phyloP scores from a whole-genome alignment of 2,888 invertebrate species.

The Ophraella communa region DNA sequence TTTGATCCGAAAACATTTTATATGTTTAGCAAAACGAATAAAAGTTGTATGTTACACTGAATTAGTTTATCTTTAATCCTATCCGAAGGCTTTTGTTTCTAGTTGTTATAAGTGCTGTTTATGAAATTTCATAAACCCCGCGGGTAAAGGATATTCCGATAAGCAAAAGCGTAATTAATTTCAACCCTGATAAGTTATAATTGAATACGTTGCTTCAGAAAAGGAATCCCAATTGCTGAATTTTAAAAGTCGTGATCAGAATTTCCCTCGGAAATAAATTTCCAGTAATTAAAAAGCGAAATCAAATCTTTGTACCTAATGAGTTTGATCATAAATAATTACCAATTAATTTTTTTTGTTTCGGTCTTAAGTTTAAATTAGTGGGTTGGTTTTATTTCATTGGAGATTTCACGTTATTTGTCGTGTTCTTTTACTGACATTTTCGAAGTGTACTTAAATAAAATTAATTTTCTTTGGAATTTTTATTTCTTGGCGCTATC shows the following conservation, averaged over 20 bases:
- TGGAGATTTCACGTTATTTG: background rate
- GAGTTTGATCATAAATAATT: too few species aligned
- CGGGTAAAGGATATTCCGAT: slow-evolving; percentile 30
- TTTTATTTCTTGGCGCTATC: background rate
- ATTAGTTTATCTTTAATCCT: slow-evolving; percentile 3
- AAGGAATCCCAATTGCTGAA: slow-evolving; percentile 8
- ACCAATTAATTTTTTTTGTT: too few species aligned
- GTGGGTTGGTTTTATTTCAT: background rate
- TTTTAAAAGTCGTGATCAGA: background rate
- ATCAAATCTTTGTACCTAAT: too few species aligned
- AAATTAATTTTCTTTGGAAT: background rate
- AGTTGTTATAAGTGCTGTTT: slow-evolving; percentile 17
- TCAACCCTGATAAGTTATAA: slow-evolving; percentile 34
- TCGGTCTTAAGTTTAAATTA: too few species aligned
- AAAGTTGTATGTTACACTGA: background rate
- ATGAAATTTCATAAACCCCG: slow-evolving; percentile 15
- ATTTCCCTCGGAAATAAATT: too few species aligned
- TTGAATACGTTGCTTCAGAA: slow-evolving; percentile 25
- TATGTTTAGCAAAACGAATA: background rate
- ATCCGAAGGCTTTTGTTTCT: slow-evolving; percentile 12
- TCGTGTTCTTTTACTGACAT: background rate
- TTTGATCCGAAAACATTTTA: background rate
- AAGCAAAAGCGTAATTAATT: slow-evolving; percentile 34
- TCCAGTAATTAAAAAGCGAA: too few species aligned
- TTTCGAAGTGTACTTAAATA: background rate